Evolutionary conservation across 1,140 invertebrate genomes (phyloP).

Genomic region (Pogonomyrmex barbatus): DNA sequence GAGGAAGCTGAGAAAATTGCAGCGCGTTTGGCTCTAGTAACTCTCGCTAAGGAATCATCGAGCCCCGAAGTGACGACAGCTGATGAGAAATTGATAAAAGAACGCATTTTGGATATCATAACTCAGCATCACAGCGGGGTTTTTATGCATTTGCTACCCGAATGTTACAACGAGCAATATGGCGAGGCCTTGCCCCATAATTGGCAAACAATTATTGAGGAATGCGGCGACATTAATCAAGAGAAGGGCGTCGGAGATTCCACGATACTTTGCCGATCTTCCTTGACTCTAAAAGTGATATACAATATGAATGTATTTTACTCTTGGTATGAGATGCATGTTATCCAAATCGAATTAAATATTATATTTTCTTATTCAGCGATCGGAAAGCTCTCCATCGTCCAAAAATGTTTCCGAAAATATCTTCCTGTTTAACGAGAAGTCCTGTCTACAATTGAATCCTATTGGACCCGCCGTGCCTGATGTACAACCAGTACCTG

Average conservation of each 20-base stretch:
- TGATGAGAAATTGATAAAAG: conserved; percentile 77
- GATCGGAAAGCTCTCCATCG: background rate
- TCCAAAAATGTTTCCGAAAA: background rate
- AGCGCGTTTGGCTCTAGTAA: conserved; percentile 85
- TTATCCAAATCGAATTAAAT: background rate
- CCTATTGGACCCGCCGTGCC: conserved; percentile 72
- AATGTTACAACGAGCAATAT: conserved; percentile 85
- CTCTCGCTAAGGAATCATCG: conserved; percentile 81
- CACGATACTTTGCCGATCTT: conserved; percentile 82
- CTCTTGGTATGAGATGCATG: too few relatives aligned
- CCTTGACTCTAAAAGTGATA: conserved; percentile 24
- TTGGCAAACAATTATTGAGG: conserved; percentile 86
- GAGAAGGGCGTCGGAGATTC: conserved; percentile 86
- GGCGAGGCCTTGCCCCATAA: conserved; percentile 86
- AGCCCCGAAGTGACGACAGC: conserved; percentile 75
- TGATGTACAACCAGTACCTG: conserved; percentile 85
- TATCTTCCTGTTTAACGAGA: conserved; percentile 37
- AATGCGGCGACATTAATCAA: conserved; percentile 82
- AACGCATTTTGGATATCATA: conserved; percentile 85
- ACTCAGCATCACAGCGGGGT: conserved; percentile 86
- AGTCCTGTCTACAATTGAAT: conserved; percentile 43
- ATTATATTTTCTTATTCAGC: conserved; percentile 33
- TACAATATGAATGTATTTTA: background rate
- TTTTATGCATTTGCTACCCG: conserved; percentile 77
- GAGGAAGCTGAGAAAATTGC: conserved; percentile 86